phyloP scores from a whole-genome alignment of 2,888 invertebrate species.

The Synergus umbraculus region DNA sequence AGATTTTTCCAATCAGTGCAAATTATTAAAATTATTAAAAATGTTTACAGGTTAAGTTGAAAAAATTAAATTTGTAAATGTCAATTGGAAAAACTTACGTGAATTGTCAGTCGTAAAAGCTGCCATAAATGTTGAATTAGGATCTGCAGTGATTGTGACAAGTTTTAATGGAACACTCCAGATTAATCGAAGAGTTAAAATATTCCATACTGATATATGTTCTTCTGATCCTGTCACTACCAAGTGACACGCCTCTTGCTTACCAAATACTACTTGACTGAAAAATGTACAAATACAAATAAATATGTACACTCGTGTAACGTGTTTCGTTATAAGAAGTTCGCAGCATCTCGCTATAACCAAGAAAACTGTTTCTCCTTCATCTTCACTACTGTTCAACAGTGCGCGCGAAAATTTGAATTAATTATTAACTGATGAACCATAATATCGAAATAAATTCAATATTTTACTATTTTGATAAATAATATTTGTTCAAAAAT shows the following conservation, averaged over 20 bases:
- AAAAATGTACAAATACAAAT: not conserved
- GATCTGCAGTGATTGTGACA: constrained; percentile 80
- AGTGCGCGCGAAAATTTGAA: no score
- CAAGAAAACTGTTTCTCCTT: no score
- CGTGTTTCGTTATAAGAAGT: no score
- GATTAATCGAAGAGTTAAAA: constrained; percentile 83
- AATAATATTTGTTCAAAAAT: no score
- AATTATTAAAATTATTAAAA: not conserved
- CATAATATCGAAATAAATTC: no score
- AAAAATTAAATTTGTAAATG: not conserved
- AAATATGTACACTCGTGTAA: no score
- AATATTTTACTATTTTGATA: no score
- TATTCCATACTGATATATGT: constrained; percentile 85
- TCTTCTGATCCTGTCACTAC: constrained; percentile 80
- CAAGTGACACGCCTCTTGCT: constrained; percentile 80
- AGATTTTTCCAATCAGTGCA: no score
- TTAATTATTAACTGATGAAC: no score
- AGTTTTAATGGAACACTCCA: constrained; percentile 83
- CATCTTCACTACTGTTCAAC: no score
- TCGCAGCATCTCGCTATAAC: no score
- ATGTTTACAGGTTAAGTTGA: constrained; percentile 26
- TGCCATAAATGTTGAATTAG: constrained; percentile 83
- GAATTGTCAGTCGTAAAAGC: constrained; percentile 82
- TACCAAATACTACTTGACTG: constrained; percentile 79
- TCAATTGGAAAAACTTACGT: constrained; percentile 78